These are phyloP conservation scores for Brassicogethes aeneus DNA, from an alignment of 2,888 invertebrate genomes.

Conservation along the genomic window DNA sequence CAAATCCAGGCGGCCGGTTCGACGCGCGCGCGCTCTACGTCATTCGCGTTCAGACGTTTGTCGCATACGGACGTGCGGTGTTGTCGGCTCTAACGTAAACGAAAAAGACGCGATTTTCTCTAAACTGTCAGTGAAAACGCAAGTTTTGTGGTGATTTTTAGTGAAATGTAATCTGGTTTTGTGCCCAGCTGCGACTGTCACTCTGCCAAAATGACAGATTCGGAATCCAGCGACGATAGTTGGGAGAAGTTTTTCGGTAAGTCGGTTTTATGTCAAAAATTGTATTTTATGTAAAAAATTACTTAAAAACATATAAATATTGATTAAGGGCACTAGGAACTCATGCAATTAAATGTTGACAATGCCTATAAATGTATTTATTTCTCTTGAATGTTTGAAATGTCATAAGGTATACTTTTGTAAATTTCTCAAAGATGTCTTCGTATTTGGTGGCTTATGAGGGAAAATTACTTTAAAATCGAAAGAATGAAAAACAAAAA, in stretches of 20 bases:
- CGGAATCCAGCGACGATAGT: conserved; percentile 32
- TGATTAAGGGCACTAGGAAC: too few relatives aligned
- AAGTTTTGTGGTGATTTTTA: not conserved
- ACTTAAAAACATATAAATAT: too few relatives aligned
- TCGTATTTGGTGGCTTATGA: too few relatives aligned
- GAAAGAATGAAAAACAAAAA: too few relatives aligned
- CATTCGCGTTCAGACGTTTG: not conserved
- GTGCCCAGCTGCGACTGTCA: conserved; percentile 12
- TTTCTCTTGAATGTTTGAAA: too few relatives aligned
- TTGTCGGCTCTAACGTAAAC: not conserved
- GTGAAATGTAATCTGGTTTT: conserved; percentile 22
- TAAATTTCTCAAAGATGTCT: too few relatives aligned
- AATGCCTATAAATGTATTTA: too few relatives aligned
- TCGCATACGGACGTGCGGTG: too few relatives aligned
- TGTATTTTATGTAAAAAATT: too few relatives aligned
- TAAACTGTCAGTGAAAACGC: not conserved
- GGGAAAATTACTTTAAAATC: too few relatives aligned
- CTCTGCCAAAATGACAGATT: conserved; percentile 31
- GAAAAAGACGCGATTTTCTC: not conserved
- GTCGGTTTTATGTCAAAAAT: conserved; percentile 14
- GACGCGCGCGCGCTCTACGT: not conserved
- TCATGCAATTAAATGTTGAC: too few relatives aligned
- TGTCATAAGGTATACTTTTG: too few relatives aligned
- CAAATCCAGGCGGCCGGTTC: not conserved
- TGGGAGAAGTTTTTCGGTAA: conserved; percentile 40